Conservation (phyloP, 2,888 invertebrate species). For the Pandemis corylana region DNA sequence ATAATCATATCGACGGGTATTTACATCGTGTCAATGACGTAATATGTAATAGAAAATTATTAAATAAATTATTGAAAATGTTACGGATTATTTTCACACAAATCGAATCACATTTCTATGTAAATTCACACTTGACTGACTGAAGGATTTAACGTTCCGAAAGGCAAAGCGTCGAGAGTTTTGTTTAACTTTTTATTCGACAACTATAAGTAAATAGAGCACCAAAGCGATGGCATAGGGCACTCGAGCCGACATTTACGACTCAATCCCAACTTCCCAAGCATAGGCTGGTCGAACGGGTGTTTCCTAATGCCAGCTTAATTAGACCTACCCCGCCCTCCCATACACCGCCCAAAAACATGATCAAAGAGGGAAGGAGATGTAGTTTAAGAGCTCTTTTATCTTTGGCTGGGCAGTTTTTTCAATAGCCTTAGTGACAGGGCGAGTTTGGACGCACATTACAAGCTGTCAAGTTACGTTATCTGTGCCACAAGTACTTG, state of each 20-base stretch:
- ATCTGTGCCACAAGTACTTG: slow-evolving; percentile 69
- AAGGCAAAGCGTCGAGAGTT: slow-evolving; percentile 59
- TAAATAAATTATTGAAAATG: slow-evolving; percentile 41
- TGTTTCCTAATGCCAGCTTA: slow-evolving; percentile 69
- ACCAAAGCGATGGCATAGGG: slow-evolving; percentile 71
- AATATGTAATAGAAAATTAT: background rate
- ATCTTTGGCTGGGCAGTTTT: slow-evolving; percentile 61
- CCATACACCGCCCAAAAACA: slow-evolving; percentile 44
- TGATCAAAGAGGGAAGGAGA: slow-evolving; percentile 47
- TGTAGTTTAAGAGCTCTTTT: slow-evolving; percentile 54
- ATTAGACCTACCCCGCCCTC: slow-evolving; percentile 62
- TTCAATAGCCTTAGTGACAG: slow-evolving; percentile 73
- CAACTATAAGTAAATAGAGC: slow-evolving; percentile 73
- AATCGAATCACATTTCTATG: background rate
- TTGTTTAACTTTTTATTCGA: slow-evolving; percentile 63
- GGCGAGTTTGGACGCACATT: slow-evolving; percentile 73
- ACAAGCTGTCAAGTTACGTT: slow-evolving; percentile 74
- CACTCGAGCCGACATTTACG: slow-evolving; percentile 82
- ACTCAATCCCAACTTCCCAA: slow-evolving; percentile 80
- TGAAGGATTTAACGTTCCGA: slow-evolving; percentile 37
- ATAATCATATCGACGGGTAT: background rate
- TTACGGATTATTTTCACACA: background rate
- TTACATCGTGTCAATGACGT: slow-evolving; percentile 2
- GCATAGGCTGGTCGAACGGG: slow-evolving; percentile 68
- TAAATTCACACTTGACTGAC: background rate